Percentiles rank a stretch among this genome's conserved stretches.
Evolutionary conservation across 2,888 invertebrate species (phyloP).

Genomic region (Argyresthia goedartella): DNA sequence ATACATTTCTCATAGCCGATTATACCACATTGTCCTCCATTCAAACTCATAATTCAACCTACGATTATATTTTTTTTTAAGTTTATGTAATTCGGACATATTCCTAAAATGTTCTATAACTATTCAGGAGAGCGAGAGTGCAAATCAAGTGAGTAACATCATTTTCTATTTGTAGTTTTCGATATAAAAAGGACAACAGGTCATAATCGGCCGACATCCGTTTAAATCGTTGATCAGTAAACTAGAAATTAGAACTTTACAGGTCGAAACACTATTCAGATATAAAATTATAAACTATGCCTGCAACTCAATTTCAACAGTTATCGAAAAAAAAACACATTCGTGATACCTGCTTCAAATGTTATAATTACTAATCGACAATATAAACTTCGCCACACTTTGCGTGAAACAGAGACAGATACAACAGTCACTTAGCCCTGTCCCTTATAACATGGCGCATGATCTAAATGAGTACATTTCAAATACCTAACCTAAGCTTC

Average conservation of each 20-base stretch:
- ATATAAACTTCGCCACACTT: not conserved
- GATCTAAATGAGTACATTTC: slow-evolving; percentile 6
- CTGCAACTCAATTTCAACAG: not conserved
- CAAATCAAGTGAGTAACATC: not conserved
- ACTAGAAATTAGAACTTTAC: not conserved
- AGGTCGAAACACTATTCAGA: not conserved
- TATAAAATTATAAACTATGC: not conserved
- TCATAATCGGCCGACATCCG: not conserved
- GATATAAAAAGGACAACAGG: not conserved
- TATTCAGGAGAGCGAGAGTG: no score
- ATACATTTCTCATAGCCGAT: no score
- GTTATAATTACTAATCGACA: not conserved
- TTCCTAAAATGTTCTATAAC: no score
- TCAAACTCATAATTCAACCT: not conserved
- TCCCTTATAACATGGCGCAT: slow-evolving; percentile 5
- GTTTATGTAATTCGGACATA: no score
- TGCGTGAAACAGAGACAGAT: slow-evolving; percentile 13
- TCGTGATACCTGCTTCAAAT: not conserved
- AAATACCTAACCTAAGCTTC: slow-evolving; percentile 8
- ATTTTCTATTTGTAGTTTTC: not conserved
- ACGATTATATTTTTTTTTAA: not conserved
- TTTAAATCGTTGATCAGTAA: not conserved
- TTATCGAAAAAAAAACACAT: not conserved
- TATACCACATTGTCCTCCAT: not conserved
- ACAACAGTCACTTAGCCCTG: slow-evolving; percentile 3